A percentile compares a stretch with the other conserved stretches of the same genome.
Conservation (phyloP, 2,888 invertebrate species). For the Microdon myrmicae region DNA sequence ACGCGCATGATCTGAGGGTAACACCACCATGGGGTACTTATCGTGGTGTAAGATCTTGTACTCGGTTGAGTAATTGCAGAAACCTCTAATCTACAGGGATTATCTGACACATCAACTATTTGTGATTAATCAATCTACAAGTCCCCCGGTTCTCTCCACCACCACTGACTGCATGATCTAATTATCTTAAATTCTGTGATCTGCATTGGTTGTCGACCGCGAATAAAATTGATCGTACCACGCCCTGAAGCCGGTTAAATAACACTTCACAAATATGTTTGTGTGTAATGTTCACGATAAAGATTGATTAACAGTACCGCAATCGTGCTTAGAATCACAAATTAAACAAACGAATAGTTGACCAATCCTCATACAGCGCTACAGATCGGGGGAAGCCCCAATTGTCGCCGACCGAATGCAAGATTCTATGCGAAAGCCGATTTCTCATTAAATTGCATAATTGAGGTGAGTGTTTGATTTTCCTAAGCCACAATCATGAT, state of each 20-base stretch:
- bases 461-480: no score
- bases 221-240: constrained; percentile 29
- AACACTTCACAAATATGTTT: constrained; percentile 1
- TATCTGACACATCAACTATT: background rate
- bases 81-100: background rate
- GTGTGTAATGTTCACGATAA: no score
- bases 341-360: constrained; percentile 6
- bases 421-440: background rate
- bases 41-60: no score
- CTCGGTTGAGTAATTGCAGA: background rate
- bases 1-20: no score
- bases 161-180: constrained; percentile 13
- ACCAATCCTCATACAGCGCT: constrained; percentile 6
- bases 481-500: constrained; percentile 13
- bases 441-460: constrained; percentile 5
- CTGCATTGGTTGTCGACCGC: constrained; percentile 2
- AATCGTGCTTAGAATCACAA: constrained; percentile 4
- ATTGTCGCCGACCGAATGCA: constrained; percentile 9
- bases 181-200: background rate
- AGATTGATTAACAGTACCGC: constrained; percentile 20
- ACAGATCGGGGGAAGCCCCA: background rate
- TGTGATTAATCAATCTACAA: constrained; percentile 12
- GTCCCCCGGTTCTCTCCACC: constrained; percentile 5
- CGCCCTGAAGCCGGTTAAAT: constrained; percentile 21
- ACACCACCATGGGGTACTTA: no score